Base-by-base conservation (phyloP, 1,140 invertebrate genomes). In the Lucilia sericata region DNA sequence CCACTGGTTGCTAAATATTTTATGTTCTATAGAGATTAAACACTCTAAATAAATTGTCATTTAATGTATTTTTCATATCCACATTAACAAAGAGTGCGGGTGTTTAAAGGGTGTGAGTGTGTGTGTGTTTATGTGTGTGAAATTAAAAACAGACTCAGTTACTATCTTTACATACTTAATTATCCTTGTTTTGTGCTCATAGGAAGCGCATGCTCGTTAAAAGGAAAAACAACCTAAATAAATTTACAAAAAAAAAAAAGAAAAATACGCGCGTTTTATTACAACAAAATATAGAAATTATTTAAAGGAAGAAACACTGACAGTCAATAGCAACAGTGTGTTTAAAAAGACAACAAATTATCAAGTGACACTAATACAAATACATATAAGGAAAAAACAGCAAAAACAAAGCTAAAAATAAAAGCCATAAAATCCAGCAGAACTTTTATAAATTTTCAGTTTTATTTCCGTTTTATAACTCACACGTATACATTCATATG, bases 301-400 rank as follows among this genome's bases (percentile, higher is more conserved):
- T 5, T 12, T 78, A 55, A 9, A 78, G 5, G 42, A 55, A 55
- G 12, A 12, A 60, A 30, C 25, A 30, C 25, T 30, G 25, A 30
- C 25, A 30, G 25, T 30, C 4, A 51, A 2, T 25, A 82, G 34
- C 81, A 80, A 49, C 30, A 47, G 36, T 84, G 70, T 84, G 70
- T 21, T 49, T 51, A 78, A 47, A 78, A 80, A 80, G 42, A 49
- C 76, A 80, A 80, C 76, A 80, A 80, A 80, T 49, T 51, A 49
- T 34, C 42, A 80, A 80, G 76, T 49, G 42, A 14, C 76, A 19
- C 47, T 49, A 55, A 17, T 55, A 42, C 10, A 42, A 8, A 42
- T 42, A 42, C 10, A 42, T 8, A 42, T 7, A 42, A 30, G 25
- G 3, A 30, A 42, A 3, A 42, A 8, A 42, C 42, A 42, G 7